These are phyloP conservation scores for Okamejei kenojei DNA, from an alignment of 2,797 vertebrate species.

Conservation along the genomic window DNA sequence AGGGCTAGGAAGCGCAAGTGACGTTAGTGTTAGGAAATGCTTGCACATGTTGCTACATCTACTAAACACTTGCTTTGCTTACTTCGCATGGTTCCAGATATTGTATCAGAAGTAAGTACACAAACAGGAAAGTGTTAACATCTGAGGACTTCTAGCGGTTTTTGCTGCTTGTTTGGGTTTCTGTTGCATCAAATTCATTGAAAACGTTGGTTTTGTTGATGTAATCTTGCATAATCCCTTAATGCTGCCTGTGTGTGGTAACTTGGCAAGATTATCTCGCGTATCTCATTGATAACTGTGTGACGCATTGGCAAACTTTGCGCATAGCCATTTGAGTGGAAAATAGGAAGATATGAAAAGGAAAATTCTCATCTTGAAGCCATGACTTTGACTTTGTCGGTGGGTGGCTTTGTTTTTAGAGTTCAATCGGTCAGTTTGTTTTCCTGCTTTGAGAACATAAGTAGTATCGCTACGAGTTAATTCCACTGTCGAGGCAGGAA, in stretches of 20 bases:
- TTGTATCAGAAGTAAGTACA: background rate
- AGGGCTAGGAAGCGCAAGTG: background rate
- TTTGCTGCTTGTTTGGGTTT: constrained; percentile 12
- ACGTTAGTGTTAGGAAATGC: background rate
- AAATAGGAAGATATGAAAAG: background rate
- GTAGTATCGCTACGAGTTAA: background rate
- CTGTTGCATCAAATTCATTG: constrained; percentile 8
- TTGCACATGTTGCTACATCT: background rate
- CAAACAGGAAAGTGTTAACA: background rate
- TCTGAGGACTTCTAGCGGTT: background rate
- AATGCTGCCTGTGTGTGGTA: constrained; percentile 32
- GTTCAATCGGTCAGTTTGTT: constrained; percentile 1
- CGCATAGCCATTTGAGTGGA: background rate
- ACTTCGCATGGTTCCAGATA: too few relatives aligned
- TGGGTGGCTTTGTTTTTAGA: constrained; percentile 22
- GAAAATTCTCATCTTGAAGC: background rate
- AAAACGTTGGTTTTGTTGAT: constrained; percentile 17
- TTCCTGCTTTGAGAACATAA: background rate
- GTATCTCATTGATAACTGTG: constrained; percentile 17
- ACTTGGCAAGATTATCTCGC: constrained; percentile 13
- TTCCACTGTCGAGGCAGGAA: too few relatives aligned
- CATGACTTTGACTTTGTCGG: background rate
- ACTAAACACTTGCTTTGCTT: background rate
- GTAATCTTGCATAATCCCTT: constrained; percentile 26
- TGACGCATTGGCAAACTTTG: background rate